Conservation (phyloP, 2,888 invertebrate species). For the Bombylius discolor region DNA sequence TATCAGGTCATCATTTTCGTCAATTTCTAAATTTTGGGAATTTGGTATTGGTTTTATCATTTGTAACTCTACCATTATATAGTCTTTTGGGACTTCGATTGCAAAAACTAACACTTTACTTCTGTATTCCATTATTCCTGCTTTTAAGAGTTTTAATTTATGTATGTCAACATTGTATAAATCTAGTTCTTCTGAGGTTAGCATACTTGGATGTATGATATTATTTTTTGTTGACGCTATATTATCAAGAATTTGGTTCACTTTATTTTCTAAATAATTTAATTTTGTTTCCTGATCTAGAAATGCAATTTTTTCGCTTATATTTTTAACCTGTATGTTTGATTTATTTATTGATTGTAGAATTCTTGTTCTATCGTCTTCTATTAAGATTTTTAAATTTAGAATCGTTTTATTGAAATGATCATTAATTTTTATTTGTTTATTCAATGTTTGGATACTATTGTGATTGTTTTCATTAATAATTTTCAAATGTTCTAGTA, state of each 20-base stretch:
- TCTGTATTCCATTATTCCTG: conserved; percentile 1
- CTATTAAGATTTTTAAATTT: conserved; percentile 2
- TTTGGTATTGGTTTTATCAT: no score
- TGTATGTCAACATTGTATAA: conserved; percentile 4
- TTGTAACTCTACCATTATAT: no score
- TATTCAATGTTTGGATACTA: background rate
- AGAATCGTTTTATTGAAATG: conserved; percentile 5
- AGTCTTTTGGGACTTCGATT: background rate
- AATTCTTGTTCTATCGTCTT: conserved; percentile 5
- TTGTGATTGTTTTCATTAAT: background rate
- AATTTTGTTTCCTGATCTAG: conserved; percentile 7
- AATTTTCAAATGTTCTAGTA: background rate
- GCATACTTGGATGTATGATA: conserved; percentile 8
- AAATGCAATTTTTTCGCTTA: conserved; percentile 1
- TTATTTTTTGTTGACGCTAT: conserved; percentile 4
- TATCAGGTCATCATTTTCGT: background rate
- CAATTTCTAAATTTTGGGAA: background rate
- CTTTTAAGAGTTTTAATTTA: conserved; percentile 8
- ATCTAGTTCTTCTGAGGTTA: conserved; percentile 5
- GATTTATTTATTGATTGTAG: conserved; percentile 1
- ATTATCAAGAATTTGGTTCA: conserved; percentile 10
- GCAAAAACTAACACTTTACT: background rate
- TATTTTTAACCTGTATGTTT: no score
- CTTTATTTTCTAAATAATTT: conserved; percentile 7
- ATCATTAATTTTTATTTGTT: conserved; percentile 1